Percentiles rank a stretch among this genome's conserved stretches.
Evolutionary conservation across 1,140 invertebrate species (phyloP).

Genomic region (Planococcus citri): DNA sequence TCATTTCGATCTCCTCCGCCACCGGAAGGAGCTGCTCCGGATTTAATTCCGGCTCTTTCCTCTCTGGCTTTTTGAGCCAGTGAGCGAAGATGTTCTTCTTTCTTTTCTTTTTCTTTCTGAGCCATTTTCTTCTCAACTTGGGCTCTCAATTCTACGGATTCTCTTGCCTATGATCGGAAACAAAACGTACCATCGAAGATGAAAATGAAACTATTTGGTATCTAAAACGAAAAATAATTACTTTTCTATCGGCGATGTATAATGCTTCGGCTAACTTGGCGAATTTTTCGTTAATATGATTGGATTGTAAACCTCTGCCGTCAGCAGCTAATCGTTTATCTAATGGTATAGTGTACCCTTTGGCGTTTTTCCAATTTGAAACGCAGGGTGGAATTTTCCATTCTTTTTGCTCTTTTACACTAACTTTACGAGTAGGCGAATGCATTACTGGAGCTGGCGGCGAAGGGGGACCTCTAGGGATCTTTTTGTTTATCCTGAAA

Average conservation of each 20-base stretch:
- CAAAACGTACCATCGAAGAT: background rate
- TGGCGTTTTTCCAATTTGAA: constrained; percentile 99
- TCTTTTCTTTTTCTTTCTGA: constrained; percentile 96
- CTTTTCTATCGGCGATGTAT: constrained; percentile 94
- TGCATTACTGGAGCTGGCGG: constrained; percentile 95
- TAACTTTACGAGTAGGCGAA: constrained; percentile 84
- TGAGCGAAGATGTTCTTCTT: constrained; percentile 85
- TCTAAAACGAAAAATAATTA: constrained; percentile 24
- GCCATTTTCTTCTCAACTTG: constrained; percentile 93
- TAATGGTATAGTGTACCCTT: constrained; percentile 95
- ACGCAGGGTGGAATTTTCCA: constrained; percentile 99
- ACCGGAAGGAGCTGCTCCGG: constrained; percentile 30
- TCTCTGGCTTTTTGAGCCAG: constrained; percentile 92
- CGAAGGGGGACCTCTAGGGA: constrained; percentile 93
- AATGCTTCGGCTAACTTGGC: constrained; percentile 94
- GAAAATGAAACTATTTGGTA: background rate
- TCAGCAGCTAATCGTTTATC: constrained; percentile 97
- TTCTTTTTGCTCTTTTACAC: constrained; percentile 94
- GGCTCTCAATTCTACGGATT: constrained; percentile 90
- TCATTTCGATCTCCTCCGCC: constrained; percentile 42
- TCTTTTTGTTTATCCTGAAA: constrained; percentile 77
- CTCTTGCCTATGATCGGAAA: constrained; percentile 48
- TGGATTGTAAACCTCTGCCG: constrained; percentile 89
- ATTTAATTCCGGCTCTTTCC: constrained; percentile 74
- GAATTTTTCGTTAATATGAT: constrained; percentile 99